phyloP scores from a whole-genome alignment of 2,113 vertebrate genomes.

The Embiotoca jacksoni region DNA sequence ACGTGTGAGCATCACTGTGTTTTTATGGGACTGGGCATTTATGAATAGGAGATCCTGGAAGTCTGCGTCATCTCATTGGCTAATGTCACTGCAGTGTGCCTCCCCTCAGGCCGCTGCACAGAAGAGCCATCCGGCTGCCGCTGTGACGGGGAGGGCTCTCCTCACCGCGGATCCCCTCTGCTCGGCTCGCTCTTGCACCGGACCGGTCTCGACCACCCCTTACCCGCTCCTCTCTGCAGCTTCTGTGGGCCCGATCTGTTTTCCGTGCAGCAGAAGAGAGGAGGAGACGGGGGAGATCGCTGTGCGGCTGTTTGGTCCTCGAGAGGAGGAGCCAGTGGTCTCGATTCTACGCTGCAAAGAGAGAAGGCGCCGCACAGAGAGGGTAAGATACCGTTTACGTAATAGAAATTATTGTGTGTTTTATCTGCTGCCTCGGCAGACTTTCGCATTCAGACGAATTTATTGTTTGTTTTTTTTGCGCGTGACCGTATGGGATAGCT shows the following conservation, averaged over 20 bases:
- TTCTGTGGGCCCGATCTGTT: conserved; percentile 34
- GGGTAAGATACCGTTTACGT: conserved; percentile 80
- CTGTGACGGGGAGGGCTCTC: conserved; percentile 38
- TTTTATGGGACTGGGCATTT: conserved; percentile 37
- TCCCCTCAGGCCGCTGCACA: conserved; percentile 58
- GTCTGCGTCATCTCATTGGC: conserved; percentile 75
- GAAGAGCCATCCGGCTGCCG: neutral
- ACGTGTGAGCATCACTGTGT: neutral
- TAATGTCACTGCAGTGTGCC: conserved; percentile 71
- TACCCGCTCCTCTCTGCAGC: conserved; percentile 3
- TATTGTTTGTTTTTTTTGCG: neutral
- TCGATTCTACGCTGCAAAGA: conserved; percentile 72
- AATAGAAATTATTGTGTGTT: conserved; percentile 58
- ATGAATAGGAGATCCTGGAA: conserved; percentile 71
- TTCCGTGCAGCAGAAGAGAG: conserved; percentile 57
- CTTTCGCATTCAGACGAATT: conserved; percentile 12
- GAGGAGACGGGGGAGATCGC: conserved; percentile 58
- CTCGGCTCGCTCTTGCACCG: conserved; percentile 24
- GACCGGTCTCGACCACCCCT: conserved; percentile 7
- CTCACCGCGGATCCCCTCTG: conserved; percentile 64
- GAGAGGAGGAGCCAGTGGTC: conserved; percentile 83
- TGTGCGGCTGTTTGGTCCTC: conserved; percentile 69
- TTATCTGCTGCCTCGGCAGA: conserved; percentile 26
- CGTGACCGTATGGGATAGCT: conserved; percentile 1
- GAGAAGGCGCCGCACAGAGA: conserved; percentile 71